Evolutionary conservation across 2,797 vertebrate genomes (phyloP), one percentile per base, ranked within the genome.

Genomic region (Hozukius guyotensis): DNA sequence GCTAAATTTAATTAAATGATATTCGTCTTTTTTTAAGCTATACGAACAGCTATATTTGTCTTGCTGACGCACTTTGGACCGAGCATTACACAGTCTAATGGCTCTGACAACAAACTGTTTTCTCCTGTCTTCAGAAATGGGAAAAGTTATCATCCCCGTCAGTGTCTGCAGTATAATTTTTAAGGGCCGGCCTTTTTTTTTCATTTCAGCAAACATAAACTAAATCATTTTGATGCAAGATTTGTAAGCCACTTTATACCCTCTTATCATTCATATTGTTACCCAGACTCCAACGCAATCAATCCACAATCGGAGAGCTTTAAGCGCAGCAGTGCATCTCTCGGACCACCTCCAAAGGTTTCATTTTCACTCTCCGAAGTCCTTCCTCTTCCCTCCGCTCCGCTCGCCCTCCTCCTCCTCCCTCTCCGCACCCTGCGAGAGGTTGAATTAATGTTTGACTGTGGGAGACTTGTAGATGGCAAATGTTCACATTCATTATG

Each of bases 401-500:
- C 90, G 88, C 89, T 93, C 87, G 83, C 34, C 61, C 61, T 89
- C 92, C 82, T 86, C 82, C 86, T 76, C 80, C 87, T 91, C 89
- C 64, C 77, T 70, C 81, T 90, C 88, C 88, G 74, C 87, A 92
- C 83, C 90, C 90, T 63, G 84, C 18, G 73, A 53, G 88, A 90
- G 93, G 88, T 88, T 93, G 83, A 94, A 95, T 96, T 94, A 93
- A 94, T 90, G 89, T 89, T 89, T 91, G 92, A 93, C 92, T 93
- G 89, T 93, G 92, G 88, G 92, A 92, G 89, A 89, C 92, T 91
- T 94, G 93, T 93, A 94, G 91, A 93, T 93, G 90, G 92, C 92
- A 93, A 95, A 95, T 94, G 92, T 95, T 95, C 88, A 86, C 92
- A 96, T 95, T 94, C 91, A 95, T 96, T 95, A 95, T 95, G 93